phyloP scores from a whole-genome alignment of 2,113 vertebrate species.

The Vombatus ursinus region DNA sequence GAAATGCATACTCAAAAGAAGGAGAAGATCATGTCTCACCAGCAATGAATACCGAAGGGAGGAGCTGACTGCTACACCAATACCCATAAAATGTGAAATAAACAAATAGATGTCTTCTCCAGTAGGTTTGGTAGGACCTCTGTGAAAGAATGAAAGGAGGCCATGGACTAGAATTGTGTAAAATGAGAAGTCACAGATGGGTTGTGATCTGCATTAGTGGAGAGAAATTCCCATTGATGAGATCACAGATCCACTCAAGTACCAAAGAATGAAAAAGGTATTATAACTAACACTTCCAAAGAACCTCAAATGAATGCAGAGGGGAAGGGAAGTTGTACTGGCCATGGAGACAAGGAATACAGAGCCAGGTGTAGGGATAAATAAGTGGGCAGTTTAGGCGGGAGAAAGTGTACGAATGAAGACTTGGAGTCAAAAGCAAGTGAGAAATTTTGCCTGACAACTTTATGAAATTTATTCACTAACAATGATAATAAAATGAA shows the following conservation, averaged over 20 bases:
- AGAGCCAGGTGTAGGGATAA: background rate
- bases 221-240: background rate
- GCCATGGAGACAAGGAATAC: background rate
- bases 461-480: background rate
- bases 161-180: background rate
- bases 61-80: background rate
- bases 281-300: background rate
- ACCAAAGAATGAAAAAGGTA: background rate
- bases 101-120: background rate
- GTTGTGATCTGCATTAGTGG: background rate
- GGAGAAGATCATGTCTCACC: no score
- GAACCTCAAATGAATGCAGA: background rate
- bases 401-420: background rate
- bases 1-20: no score
- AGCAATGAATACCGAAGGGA: no score
- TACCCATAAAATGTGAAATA: background rate
- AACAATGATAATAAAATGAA: background rate
- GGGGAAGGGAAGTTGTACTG: background rate
- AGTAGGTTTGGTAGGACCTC: background rate
- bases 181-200: background rate
- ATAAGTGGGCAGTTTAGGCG: background rate
- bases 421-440: background rate
- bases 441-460: background rate
- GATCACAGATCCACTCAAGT: background rate
- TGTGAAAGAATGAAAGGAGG: background rate